Conservation (phyloP, 2,797 vertebrate species). For the Rhyacichthys aspro region DNA sequence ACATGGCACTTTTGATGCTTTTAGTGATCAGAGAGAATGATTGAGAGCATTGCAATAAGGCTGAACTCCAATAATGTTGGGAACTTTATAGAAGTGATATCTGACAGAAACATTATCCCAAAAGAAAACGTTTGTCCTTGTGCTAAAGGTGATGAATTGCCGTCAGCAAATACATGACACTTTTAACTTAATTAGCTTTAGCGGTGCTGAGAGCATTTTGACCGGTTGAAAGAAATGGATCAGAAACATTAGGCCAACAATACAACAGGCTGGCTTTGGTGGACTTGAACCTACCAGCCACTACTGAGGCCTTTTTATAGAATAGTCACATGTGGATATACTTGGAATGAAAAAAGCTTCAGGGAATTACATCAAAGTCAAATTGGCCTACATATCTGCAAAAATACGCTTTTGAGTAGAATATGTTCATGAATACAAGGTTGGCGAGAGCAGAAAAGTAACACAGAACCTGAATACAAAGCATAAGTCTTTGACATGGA, state of each 20-base stretch:
- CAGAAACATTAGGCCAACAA: conserved; percentile 21
- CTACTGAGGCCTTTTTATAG: conserved; percentile 17
- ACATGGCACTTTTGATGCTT: conserved; percentile 4
- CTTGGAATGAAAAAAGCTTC: conserved; percentile 34
- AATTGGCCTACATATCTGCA: conserved; percentile 56
- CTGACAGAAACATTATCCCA: conserved; percentile 7
- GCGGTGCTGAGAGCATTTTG: conserved; percentile 24
- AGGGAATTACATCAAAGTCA: conserved; percentile 61
- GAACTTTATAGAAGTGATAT: conserved; percentile 13
- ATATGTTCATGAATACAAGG: conserved; percentile 19
- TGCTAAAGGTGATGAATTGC: conserved; percentile 37
- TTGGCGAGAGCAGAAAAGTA: conserved; percentile 27
- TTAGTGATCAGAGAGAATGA: neutral
- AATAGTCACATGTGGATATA: conserved; percentile 39
- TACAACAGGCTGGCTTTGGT: conserved; percentile 11
- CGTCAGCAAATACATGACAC: conserved; percentile 20
- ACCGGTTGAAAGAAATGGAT: conserved; percentile 42
- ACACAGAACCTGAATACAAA: conserved; percentile 28
- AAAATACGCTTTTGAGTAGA: conserved; percentile 28
- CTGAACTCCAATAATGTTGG: conserved; percentile 3
- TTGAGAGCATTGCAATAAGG: conserved; percentile 12
- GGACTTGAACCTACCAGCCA: conserved; percentile 30
- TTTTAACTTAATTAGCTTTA: conserved; percentile 30
- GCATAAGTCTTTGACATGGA: conserved; percentile 11
- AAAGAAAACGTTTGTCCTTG: conserved; percentile 29